phyloP scores from a whole-genome alignment of 2,113 vertebrate species.

The Monarcha castaneiventris region DNA sequence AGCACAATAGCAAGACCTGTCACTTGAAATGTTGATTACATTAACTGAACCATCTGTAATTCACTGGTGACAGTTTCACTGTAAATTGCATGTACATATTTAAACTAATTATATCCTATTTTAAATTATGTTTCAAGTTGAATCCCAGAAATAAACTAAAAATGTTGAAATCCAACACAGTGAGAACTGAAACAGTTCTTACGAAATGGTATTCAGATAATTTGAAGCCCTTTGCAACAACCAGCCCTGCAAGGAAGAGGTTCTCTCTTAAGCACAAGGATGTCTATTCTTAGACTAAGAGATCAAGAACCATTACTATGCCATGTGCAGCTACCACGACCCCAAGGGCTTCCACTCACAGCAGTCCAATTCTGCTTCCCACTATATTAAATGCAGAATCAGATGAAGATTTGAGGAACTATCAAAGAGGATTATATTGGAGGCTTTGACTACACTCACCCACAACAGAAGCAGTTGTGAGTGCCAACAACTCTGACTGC shows the following conservation, averaged over 20 bases:
- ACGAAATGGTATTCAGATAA: not conserved
- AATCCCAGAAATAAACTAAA: not conserved
- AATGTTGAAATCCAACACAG: not conserved
- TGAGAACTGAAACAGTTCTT: not conserved
- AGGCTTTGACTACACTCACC: not conserved
- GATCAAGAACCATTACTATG: not conserved
- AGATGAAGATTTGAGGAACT: not conserved
- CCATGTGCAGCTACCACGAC: accelerated
- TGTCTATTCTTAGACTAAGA: not conserved
- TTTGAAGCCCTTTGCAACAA: not conserved
- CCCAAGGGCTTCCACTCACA: not conserved
- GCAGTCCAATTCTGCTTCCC: not conserved
- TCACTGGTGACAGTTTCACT: not conserved
- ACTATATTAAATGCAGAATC: not conserved
- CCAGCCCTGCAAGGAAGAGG: not conserved
- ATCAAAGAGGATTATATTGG: not conserved
- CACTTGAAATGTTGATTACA: accelerated
- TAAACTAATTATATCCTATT: not conserved
- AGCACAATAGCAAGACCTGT: not conserved
- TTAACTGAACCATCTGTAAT: not conserved
- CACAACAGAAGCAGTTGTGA: not conserved
- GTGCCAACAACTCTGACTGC: not conserved
- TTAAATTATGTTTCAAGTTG: not conserved
- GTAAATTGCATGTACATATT: not conserved
- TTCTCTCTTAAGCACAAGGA: not conserved